Base-by-base conservation (phyloP, 2,797 vertebrate genomes). In the Scarus forsteni region DNA sequence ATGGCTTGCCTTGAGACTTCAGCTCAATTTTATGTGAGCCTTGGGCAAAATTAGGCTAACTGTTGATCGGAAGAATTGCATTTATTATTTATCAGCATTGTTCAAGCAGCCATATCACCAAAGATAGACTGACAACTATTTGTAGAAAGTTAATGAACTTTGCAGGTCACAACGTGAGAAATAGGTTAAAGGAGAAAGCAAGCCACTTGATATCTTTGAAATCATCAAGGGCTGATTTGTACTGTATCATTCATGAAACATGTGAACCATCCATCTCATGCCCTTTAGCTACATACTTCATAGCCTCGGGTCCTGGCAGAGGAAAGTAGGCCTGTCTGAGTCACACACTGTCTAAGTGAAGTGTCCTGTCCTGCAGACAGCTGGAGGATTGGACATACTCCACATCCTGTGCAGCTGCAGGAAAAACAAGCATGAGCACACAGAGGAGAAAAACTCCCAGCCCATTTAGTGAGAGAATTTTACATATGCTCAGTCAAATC, bases 361-460 rank as follows among this genome's bases (percentile, higher is more conserved):
- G 87, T 80, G 86, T 89, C 87, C 83, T 85, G 79, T 79, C 35
- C 53, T 79, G 63, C 62, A 78, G 79, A 90, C 85, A 88, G 86
- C 85, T 73, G 82, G 73, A 75, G 64, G 68, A 73, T 35, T 84
- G 80, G 80, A 82, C 75, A 81, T 49, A 64, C 12, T 84, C 77
- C 78, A 85, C 80, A 88, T 91, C 86, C 87, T 85, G 82, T 77
- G 61, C 81, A 86, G 84, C 88, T 90, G 84, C 70, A 71, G 70
- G 79, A 63, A 75, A 87, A 86, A 86, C 53, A 46, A 67, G 76
- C 63, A 66, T n/a, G 39, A 69, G 54, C 69, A 71, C 51, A 63
- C 46, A 73, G 16, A 75, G 8, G 35, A 36, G 49, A 70, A 52
- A 53, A 36, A 49, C 43, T 75, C 27, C 66, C 14, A 66, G 63